Conservation (phyloP, 2,797 vertebrate genomes). For the Alosa sapidissima region DNA sequence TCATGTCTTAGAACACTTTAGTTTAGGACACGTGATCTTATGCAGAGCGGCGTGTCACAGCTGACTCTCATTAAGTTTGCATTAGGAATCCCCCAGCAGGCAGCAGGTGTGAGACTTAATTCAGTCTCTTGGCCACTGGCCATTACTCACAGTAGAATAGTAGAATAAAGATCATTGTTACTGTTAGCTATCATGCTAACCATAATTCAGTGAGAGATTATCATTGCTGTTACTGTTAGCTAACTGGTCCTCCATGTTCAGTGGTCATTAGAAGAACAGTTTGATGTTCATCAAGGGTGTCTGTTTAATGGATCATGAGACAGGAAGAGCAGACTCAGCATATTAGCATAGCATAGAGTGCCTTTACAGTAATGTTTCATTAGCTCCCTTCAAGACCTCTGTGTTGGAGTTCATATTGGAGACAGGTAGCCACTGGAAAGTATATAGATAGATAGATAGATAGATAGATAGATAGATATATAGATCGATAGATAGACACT, state of each 20-base stretch:
- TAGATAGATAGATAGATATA: no score
- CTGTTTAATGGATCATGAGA: background rate
- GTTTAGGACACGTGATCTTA: background rate
- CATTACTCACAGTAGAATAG: background rate
- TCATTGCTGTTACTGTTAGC: background rate
- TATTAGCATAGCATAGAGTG: background rate
- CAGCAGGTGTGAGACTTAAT: background rate
- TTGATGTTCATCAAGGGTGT: background rate
- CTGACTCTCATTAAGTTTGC: constrained; percentile 4
- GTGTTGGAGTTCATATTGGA: background rate
- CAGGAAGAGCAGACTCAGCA: background rate
- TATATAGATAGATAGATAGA: no score
- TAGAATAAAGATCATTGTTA: background rate
- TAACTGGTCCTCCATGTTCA: background rate
- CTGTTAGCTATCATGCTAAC: background rate
- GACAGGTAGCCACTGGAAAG: background rate
- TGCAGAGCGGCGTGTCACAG: background rate
- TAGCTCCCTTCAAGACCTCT: background rate
- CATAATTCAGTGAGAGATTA: background rate
- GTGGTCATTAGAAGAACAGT: background rate
- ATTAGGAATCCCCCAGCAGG: background rate
- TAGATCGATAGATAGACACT: no score
- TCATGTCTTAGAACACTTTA: background rate
- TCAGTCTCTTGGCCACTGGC: background rate
- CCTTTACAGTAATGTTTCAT: background rate